A percentile compares a stretch with the other conserved stretches of the same genome.
Evolutionary conservation across 2,113 vertebrate species (phyloP).

Genomic region (Setophaga kirtlandii): DNA sequence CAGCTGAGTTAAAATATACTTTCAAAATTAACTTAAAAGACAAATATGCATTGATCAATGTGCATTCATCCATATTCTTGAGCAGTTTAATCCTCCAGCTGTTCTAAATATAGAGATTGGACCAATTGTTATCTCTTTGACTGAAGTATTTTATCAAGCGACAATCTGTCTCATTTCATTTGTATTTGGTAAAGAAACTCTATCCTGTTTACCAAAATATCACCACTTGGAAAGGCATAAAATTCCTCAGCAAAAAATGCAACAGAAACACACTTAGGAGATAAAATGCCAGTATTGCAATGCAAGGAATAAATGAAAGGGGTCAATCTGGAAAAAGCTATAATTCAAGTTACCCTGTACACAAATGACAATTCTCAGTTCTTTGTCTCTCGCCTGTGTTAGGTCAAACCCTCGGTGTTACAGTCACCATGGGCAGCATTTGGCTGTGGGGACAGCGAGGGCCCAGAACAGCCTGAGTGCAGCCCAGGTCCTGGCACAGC

Average conservation of each 20-base stretch:
- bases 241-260: neutral
- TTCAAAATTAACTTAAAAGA: neutral
- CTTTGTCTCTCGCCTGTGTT: neutral
- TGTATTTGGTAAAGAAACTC: neutral
- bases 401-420: neutral
- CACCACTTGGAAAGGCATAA: neutral
- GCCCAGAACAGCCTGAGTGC: neutral
- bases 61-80: neutral
- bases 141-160: neutral
- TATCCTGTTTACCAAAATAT: neutral
- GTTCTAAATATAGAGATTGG: neutral
- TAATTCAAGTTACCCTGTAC: neutral
- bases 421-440: neutral
- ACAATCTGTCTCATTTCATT: neutral
- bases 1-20: neutral
- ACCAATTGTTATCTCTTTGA: neutral
- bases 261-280: neutral
- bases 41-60: neutral
- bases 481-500: neutral
- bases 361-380: neutral
- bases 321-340: neutral
- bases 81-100: neutral
- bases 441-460: rapidly evolving
- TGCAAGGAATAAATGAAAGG: neutral
- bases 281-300: neutral